Evolutionary conservation across 2,113 vertebrate genomes (phyloP), one percentile per base, ranked within the genome.

Genomic region (Neolamprologus variostigma): DNA sequence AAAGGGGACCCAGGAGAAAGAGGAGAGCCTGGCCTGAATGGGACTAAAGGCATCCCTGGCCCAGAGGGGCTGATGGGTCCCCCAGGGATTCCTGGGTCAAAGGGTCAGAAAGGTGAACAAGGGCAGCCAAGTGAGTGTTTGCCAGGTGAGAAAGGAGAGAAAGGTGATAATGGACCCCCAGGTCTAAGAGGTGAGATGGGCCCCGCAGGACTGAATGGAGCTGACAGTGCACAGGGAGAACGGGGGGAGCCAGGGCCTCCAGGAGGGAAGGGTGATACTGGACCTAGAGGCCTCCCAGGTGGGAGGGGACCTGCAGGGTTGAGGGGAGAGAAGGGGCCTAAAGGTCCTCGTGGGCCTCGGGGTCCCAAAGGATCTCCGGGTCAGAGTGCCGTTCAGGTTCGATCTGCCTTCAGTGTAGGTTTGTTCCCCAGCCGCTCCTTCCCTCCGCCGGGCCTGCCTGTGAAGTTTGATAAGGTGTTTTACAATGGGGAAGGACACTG

Each of bases 381-480:
- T 0, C 96, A 97, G 51, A 55, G 76, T 0, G 17, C 83, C 1
- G 89, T 88, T 71, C 83, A 85, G 3, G 91, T 91, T 1, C 95
- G 94, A 19, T 98, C 98, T 0, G 98, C 97, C 1, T 99, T 99
- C 91, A 99, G 98, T 2, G 98, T 97, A 0, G 97, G 97, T 17
- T 91, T 99, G 28, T 98, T 98, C 54, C 96, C 96, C 7, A 97
- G 95, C 91, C 96, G 96, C 68, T 97, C 98, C 5, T 99, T 99
- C 91, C 98, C 98, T 5, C 96, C 98, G 0, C 97, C 98, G 7
- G 97, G 97, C 23, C 86, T 93, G 8, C 98, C 98, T 26, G 96
- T 99, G 71, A 95, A 96, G 81, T 99, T 99, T 17, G 98, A 99
- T 89, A 98, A 97, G 94, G 91, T 98, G 57, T 94, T 98, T 86